These are phyloP conservation scores for Mobula hypostoma DNA, from an alignment of 2,113 vertebrate genomes.

Conservation along the genomic window DNA sequence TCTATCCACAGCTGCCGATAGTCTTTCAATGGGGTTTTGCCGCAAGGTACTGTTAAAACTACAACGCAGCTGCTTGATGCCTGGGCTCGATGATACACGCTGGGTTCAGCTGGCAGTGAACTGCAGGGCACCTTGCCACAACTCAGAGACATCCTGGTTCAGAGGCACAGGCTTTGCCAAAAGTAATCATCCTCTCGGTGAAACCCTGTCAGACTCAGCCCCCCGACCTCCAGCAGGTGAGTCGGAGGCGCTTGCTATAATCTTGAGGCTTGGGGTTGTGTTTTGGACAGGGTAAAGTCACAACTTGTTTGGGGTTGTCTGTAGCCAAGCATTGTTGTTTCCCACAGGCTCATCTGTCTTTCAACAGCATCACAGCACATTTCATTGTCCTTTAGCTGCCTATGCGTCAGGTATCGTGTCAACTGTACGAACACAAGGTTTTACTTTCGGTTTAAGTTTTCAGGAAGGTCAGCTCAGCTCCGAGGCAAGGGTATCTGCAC, in stretches of 20 bases:
- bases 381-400: too few species aligned
- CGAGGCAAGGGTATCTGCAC: background rate
- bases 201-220: background rate
- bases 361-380: background rate
- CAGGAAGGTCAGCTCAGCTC: background rate
- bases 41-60: too few species aligned
- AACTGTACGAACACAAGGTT: background rate
- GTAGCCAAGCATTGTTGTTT: background rate
- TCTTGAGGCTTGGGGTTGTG: background rate
- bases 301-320: background rate
- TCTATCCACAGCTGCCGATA: too few species aligned
- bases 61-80: background rate
- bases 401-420: too few species aligned
- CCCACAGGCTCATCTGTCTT: background rate
- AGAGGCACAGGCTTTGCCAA: background rate
- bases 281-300: background rate
- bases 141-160: background rate
- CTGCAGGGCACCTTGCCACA: background rate
- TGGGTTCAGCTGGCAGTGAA: background rate
- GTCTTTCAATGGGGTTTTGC: too few species aligned
- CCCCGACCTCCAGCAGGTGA: background rate
- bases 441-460: background rate
- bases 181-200: background rate
- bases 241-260: background rate
- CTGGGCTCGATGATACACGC: background rate